Conservation (phyloP, 1,140 invertebrate genomes). For the Drosophila mauritiana region DNA sequence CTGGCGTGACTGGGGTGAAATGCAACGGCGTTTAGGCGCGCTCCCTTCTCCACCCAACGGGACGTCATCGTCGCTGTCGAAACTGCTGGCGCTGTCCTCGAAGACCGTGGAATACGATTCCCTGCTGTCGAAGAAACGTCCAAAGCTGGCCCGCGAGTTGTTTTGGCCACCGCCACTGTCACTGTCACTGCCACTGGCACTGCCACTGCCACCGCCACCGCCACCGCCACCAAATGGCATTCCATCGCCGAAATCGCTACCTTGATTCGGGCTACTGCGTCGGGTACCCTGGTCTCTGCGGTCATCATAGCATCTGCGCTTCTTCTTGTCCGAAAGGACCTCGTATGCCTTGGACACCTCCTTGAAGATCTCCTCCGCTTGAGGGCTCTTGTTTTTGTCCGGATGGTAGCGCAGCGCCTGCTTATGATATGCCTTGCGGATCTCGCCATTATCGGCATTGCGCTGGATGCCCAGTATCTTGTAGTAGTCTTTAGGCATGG, state of each 20-base stretch:
- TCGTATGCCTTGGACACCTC: slow-evolving; percentile 1
- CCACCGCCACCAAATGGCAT: not conserved
- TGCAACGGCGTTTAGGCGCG: not conserved
- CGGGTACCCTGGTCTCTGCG: not conserved
- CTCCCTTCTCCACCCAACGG: too few relatives aligned
- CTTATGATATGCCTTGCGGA: not conserved
- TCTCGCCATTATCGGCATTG: not conserved
- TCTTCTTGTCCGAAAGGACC: not conserved
- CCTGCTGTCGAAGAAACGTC: not conserved
- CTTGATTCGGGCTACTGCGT: not conserved
- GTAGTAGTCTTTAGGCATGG: not conserved
- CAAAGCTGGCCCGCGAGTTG: not conserved
- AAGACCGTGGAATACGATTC: not conserved
- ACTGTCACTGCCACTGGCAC: too few relatives aligned
- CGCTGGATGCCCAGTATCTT: not conserved
- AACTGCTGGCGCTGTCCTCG: not conserved
- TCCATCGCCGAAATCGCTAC: not conserved
- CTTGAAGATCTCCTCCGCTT: not conserved
- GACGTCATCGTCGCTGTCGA: not conserved
- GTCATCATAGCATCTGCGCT: not conserved
- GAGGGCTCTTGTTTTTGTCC: not conserved
- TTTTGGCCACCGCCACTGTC: too few relatives aligned
- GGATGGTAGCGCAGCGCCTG: slow-evolving; percentile 2
- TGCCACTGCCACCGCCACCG: not conserved
- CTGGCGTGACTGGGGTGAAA: not conserved